Percentiles rank a stretch among this genome's conserved stretches.
phyloP scores from a whole-genome alignment of 2,888 invertebrate species.

The Agrotis segetum region DNA sequence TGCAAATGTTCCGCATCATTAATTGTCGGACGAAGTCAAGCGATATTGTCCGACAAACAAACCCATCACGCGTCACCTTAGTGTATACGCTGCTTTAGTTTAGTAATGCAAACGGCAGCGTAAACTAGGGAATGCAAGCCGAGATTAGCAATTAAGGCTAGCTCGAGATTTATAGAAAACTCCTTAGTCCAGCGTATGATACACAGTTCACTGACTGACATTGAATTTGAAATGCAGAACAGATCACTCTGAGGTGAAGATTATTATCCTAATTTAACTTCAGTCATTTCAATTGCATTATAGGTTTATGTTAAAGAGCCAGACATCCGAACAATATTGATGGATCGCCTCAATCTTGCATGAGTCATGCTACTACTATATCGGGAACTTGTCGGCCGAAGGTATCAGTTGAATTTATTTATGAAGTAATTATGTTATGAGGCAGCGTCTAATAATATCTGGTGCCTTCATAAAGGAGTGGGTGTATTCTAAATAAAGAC shows the following conservation, averaged over 20 bases:
- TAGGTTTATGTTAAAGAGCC: conserved; percentile 28
- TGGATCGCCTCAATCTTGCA: conserved; percentile 19
- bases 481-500: conserved; percentile 17
- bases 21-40: too few relatives aligned
- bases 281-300: conserved; percentile 23
- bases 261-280: conserved; percentile 34
- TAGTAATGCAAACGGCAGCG: too few relatives aligned
- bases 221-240: conserved; percentile 9
- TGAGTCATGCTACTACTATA: conserved; percentile 56
- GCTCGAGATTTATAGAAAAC: too few relatives aligned
- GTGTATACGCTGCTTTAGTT: neutral
- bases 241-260: conserved; percentile 17
- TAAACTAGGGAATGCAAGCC: too few relatives aligned
- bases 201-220: conserved; percentile 4
- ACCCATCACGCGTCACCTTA: too few relatives aligned
- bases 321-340: conserved; percentile 49
- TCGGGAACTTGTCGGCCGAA: conserved; percentile 18
- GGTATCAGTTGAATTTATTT: conserved; percentile 39
- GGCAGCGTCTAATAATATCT: conserved; percentile 37
- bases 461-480: conserved; percentile 22
- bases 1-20: conserved; percentile 5
- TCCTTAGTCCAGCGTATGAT: too few relatives aligned
- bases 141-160: too few relatives aligned
- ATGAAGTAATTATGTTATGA: conserved; percentile 50
- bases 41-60: neutral